Conservation (phyloP, 2,888 invertebrate genomes). For the Drosophila nr. perissopoda region DNA sequence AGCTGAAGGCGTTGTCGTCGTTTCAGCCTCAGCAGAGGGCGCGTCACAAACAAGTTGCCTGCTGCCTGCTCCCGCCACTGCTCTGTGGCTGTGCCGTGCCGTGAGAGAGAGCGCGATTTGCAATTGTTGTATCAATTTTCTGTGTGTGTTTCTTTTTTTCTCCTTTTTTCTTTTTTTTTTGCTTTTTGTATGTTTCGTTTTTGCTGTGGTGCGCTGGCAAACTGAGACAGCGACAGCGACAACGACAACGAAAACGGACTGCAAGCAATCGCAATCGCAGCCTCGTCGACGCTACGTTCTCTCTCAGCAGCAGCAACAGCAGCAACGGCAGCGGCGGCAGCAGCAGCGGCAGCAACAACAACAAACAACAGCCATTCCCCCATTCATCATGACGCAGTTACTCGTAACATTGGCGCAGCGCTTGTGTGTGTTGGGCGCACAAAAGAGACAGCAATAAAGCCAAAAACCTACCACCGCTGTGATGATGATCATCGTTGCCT, state of each 20-base stretch:
- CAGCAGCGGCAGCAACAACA: slow-evolving; percentile 20
- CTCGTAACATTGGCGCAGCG: slow-evolving; percentile 55
- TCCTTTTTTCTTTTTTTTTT: neutral
- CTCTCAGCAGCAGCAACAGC: slow-evolving; percentile 16
- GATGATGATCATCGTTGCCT: slow-evolving; percentile 23
- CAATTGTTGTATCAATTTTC: slow-evolving; percentile 44
- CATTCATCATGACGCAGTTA: slow-evolving; percentile 65
- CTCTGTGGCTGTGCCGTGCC: slow-evolving; percentile 6
- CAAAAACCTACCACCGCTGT: slow-evolving; percentile 46
- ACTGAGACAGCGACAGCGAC: slow-evolving; percentile 60
- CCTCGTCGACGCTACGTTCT: slow-evolving; percentile 13
- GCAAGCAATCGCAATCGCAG: slow-evolving; percentile 38
- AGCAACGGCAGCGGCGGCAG: slow-evolving; percentile 26
- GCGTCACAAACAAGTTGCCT: slow-evolving; percentile 58
- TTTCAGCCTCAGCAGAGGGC: slow-evolving; percentile 51
- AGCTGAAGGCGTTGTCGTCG: slow-evolving; percentile 38
- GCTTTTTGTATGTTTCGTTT: slow-evolving; percentile 20
- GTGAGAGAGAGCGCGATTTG: slow-evolving; percentile 48
- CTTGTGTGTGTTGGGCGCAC: slow-evolving; percentile 9
- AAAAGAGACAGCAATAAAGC: slow-evolving; percentile 57
- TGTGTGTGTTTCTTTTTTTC: slow-evolving; percentile 2
- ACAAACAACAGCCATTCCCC: slow-evolving; percentile 48
- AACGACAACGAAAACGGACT: slow-evolving; percentile 11
- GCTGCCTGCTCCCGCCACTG: slow-evolving; percentile 19
- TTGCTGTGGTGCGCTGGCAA: slow-evolving; percentile 38